These are phyloP conservation scores for Chromis chromis DNA, from an alignment of 2,797 vertebrate species.

Conservation along the genomic window DNA sequence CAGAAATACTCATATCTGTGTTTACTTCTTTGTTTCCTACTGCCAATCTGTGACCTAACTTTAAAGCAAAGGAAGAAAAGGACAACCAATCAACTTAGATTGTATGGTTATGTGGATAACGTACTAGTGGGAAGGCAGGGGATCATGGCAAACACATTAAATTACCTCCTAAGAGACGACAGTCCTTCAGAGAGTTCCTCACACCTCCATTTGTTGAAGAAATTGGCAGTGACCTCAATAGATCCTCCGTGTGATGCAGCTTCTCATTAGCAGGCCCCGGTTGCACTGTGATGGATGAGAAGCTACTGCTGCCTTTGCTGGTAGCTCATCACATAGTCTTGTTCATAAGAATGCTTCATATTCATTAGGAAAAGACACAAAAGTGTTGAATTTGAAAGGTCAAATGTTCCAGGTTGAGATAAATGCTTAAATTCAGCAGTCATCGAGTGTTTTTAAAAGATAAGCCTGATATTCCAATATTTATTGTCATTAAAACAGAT, in stretches of 20 bases:
- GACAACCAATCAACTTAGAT: neutral
- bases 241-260: constrained; percentile 38
- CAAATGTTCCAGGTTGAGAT: neutral
- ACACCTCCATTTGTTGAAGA: constrained; percentile 18
- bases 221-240: constrained; percentile 45
- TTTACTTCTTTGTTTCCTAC: neutral
- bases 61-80: neutral
- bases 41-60: neutral
- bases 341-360: neutral
- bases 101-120: neutral
- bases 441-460: neutral
- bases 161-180: constrained; percentile 18
- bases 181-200: constrained; percentile 23
- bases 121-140: neutral
- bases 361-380: neutral
- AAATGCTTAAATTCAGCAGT: neutral
- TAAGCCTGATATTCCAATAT: neutral
- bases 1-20: neutral
- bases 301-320: constrained; percentile 24
- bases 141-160: constrained; percentile 19
- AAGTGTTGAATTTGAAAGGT: neutral
- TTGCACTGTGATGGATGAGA: constrained; percentile 46
- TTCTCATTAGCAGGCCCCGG: constrained; percentile 52
- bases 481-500: neutral
- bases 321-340: constrained; percentile 37